phyloP scores from a whole-genome alignment of 2,888 invertebrate species.

The Sesamia inferens region DNA sequence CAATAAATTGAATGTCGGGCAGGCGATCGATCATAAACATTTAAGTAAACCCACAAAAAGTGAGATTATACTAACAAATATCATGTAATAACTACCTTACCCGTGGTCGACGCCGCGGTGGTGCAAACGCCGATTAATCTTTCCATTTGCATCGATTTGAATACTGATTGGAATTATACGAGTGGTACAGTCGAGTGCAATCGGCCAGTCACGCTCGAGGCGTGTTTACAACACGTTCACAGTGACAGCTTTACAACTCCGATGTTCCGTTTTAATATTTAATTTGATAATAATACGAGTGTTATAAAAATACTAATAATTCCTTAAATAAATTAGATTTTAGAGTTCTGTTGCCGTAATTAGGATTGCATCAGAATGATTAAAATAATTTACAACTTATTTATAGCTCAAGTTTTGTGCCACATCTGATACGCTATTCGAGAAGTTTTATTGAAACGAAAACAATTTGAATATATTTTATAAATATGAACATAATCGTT shows the following conservation, averaged over 20 bases:
- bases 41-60: constrained; percentile 58
- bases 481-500: background rate
- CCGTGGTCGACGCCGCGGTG: constrained; percentile 69
- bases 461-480: constrained; percentile 31
- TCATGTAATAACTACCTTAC: constrained; percentile 72
- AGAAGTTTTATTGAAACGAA: constrained; percentile 24
- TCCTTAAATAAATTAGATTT: constrained; percentile 36
- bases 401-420: constrained; percentile 40
- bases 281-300: constrained; percentile 61
- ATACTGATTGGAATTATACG: constrained; percentile 85
- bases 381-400: constrained; percentile 47
- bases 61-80: constrained; percentile 67
- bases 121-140: constrained; percentile 84
- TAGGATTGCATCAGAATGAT: constrained; percentile 44
- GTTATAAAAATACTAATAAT: constrained; percentile 55
- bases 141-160: constrained; percentile 86
- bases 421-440: constrained; percentile 31
- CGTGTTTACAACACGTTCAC: constrained; percentile 71
- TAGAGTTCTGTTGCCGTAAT: constrained; percentile 38
- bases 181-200: constrained; percentile 72
- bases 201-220: constrained; percentile 73
- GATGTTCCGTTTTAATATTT: constrained; percentile 59
- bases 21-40: constrained; percentile 14
- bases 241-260: constrained; percentile 69
- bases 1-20: background rate